Base-by-base conservation (phyloP, 1,140 invertebrate species). In the Saxidomus purpurata region DNA sequence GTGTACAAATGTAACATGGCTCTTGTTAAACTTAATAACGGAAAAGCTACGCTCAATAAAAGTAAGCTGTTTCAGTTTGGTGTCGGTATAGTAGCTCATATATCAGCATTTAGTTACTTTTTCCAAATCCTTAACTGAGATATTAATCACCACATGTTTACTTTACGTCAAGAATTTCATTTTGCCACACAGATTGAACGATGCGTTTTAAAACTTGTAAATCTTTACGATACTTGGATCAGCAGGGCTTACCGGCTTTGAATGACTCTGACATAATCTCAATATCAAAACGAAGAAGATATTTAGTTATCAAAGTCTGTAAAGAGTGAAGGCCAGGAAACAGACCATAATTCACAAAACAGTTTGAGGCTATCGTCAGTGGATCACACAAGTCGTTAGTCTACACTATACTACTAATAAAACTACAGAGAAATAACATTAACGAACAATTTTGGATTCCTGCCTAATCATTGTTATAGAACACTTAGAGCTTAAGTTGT, bases 41-140 rank as follows among this genome's bases (percentile, higher is more conserved):
- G n/a, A n/a, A n/a, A n/a, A n/a, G n/a, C n/a, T n/a, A n/a, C n/a
- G n/a, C n/a, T n/a, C n/a, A n/a, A n/a, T n/a, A n/a, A n/a, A n/a
- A n/a, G n/a, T n/a, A n/a, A n/a, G n/a, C n/a, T n/a, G n/a, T n/a
- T n/a, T n/a, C n/a, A n/a, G n/a, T n/a, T n/a, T n/a, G n/a, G n/a
- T n/a, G n/a, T n/a, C n/a, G n/a, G n/a, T n/a, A n/a, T 25, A 47
- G 38, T 71, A 22, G n/a, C 81, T 84, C 19, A 61, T 55, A 59
- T 17, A 19, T 17, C 15, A 22, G 11, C 9, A 59, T 59, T 59
- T 80, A 61, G 36, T 28, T 80, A 15, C 13, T 15, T 59, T 22
- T 19, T 59, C n/a, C 1, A 31, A 59, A 80, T 36, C 52, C 49
- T 49, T 25, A 19, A 36, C 52, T 9, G 11, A 25, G 1, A n/a